Evolutionary conservation across 2,113 vertebrate species (phyloP).

Genomic region (Bettongia penicillata): DNA sequence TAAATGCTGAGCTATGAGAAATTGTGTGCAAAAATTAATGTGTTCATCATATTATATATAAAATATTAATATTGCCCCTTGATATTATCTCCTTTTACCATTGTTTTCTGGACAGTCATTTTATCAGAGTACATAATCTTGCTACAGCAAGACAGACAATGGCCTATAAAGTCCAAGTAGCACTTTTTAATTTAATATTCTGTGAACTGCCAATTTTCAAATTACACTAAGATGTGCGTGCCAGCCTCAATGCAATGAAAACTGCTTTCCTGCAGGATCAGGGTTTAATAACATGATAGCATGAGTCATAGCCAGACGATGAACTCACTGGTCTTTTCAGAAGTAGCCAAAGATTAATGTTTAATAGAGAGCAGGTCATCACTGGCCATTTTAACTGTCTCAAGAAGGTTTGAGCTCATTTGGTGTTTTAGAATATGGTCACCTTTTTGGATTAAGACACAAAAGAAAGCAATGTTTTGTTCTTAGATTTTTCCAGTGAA

Average conservation of each 20-base stretch:
- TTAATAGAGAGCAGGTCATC: constrained; percentile 82
- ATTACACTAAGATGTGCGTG: constrained; percentile 69
- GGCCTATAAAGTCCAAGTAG: constrained; percentile 46
- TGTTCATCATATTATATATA: constrained; percentile 56
- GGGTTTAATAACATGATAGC: constrained; percentile 55
- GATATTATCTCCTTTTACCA: constrained; percentile 55
- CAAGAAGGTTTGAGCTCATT: constrained; percentile 70
- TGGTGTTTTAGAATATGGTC: constrained; percentile 52
- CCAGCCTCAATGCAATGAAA: constrained; percentile 54
- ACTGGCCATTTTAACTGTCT: constrained; percentile 82
- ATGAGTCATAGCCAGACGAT: constrained; percentile 75
- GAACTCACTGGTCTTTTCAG: constrained; percentile 66
- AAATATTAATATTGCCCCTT: constrained; percentile 70
- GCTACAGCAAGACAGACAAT: constrained; percentile 36
- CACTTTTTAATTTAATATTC: constrained; percentile 58
- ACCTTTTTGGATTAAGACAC: constrained; percentile 39
- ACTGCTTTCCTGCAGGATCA: constrained; percentile 66
- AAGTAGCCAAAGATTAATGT: constrained; percentile 75
- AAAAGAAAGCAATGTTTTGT: constrained; percentile 56
- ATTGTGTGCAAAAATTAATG: constrained; percentile 60
- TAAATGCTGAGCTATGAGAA: constrained; percentile 77
- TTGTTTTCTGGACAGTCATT: constrained; percentile 41
- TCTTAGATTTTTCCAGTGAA: constrained; percentile 34
- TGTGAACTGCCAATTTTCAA: constrained; percentile 68
- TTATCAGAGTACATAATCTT: constrained; percentile 36